These are phyloP conservation scores for Lepidurus packardi DNA, from an alignment of 1,140 invertebrate species.

Conservation along the genomic window DNA sequence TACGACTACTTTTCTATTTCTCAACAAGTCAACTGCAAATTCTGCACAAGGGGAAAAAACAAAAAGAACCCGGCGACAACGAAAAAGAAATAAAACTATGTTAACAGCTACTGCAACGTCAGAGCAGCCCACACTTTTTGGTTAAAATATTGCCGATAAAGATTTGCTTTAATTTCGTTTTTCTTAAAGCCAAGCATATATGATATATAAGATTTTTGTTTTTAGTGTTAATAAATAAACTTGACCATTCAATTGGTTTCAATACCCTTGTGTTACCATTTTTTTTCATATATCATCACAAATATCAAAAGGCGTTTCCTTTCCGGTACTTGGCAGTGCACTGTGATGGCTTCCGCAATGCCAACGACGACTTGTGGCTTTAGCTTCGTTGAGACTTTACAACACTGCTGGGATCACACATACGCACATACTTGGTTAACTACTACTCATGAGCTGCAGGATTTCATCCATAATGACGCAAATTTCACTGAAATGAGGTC, in stretches of 20 bases:
- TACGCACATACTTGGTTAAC: neutral
- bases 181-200: neutral
- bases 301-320: neutral
- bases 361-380: neutral
- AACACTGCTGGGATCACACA: neutral
- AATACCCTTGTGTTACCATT: neutral
- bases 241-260: neutral
- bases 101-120: neutral
- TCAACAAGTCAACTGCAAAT: neutral
- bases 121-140: neutral
- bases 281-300: neutral
- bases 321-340: conserved; percentile 8
- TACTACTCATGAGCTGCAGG: neutral
- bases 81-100: neutral
- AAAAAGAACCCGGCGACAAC: neutral
- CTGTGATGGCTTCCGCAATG: neutral
- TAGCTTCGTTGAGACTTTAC: neutral
- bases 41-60: neutral
- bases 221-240: conserved; percentile 7
- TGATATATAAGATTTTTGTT: neutral
- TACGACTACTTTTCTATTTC: conserved; percentile 1
- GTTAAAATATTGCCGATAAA: neutral
- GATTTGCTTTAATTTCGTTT: neutral
- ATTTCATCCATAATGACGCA: conserved; percentile 44
- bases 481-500: conserved; percentile 88